Evolutionary conservation across 2,113 vertebrate species (phyloP), one percentile per base, ranked within the genome.

Genomic region (Ploceus nigricollis): DNA sequence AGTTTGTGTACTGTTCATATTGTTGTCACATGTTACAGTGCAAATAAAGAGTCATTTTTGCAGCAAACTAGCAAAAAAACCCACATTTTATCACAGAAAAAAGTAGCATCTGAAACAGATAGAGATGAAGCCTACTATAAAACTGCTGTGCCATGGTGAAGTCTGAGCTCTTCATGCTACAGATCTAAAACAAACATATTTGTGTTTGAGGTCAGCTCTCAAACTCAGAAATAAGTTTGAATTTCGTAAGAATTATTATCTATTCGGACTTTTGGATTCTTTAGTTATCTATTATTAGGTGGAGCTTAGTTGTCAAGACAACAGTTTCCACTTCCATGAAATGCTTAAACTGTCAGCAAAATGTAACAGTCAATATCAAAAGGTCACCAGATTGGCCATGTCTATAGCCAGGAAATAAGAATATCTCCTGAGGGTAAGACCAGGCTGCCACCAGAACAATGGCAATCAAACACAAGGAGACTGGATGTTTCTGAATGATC

Each of bases 271-370:
- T 79, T 3, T 44, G 37, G 66, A 60, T 96, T 96, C 85, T 93
- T 94, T 54, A 72, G 69, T 93, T 96, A 86, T 88, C 94, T 96
- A 96, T 96, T 93, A 93, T 96, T 96, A 95, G 71, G 71, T 79
- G 47, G 19, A 94, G 65, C 89, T 94, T 51, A 95, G 94, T 96
- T 96, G 93, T 97, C 96, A 96, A 95, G 95, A 96, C 92, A 96
- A 97, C 95, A 81, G 72, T 57, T 94, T 91, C 82, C 73, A 87
- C 47, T 93, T 95, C 60, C 65, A 91, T 9, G 14, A 90, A 96
- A 94, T 42, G 61, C 69, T 78, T 87, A 78, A 84, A 92, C 63
- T 64, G 53, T 65, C 94, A 71, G 78, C 82, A 93, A 87, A 94
- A 87, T 60, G 30, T 77, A 88, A 81, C 17, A 92, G 71, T 48